Base-by-base conservation (phyloP, 2,888 invertebrate genomes). In the Tortricodes alternella region DNA sequence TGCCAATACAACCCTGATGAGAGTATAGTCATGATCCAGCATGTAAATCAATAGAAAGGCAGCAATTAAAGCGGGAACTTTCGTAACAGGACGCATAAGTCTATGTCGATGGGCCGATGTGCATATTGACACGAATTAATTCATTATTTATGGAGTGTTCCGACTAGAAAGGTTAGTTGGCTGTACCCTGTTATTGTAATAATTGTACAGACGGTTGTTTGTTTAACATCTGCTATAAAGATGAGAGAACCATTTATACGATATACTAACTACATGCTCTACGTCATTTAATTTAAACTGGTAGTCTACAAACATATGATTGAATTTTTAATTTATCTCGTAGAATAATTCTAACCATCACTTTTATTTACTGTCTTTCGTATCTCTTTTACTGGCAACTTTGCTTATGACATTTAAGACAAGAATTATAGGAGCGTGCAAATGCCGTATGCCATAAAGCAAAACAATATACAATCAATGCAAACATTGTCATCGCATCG, bases 31-130 rank as follows among this genome's bases (percentile, higher is more conserved):
- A 44, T 50, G 56, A 56, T 56, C 56, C 65, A 62, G 62, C 72
- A 74, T 75, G 74, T 80, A 77, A 80, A 81, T 79, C 74, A 77
- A 75, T 74, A 71, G 76, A 78, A 76, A 80, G 76, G 67, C 65
- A 64, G 70, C 73, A 78, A 79, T 80, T 78, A 78, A 70, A 56
- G 52, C 56, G 60, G 61, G 67, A 72, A 70, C 71, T 75, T 72
- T 73, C 70, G 64, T 68, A 75, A 73, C 73, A 63, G 70, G 69
- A 71, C 59, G 60, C 69, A 70, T 70, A 64, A 68, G 60, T 67
- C 68, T 62, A 62, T 38, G 59, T 51, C 53, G 61, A 64, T 63
- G 46, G 46, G 46, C 39, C 58, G 65, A 69, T 64, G 62, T 62
- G 62, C 60, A 50, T 64, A 68, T 66, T 69, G 71, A 71, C 74